Percentiles rank a stretch among this genome's conserved stretches.
These are phyloP conservation scores for Heliconius charithonia DNA, from an alignment of 2,888 invertebrate genomes.

Conservation along the genomic window DNA sequence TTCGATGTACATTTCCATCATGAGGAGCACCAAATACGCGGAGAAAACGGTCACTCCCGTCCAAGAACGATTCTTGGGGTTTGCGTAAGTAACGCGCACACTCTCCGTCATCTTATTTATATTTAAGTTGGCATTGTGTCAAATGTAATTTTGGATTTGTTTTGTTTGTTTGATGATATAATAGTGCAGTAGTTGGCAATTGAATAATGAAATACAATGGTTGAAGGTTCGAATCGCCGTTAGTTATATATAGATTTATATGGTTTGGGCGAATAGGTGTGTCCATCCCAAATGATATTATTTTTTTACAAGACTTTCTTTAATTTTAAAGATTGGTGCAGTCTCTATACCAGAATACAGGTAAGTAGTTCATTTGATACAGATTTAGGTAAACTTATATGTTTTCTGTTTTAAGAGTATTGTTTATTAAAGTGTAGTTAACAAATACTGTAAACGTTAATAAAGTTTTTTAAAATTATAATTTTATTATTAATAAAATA, in stretches of 20 bases:
- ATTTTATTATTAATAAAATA: too few relatives aligned
- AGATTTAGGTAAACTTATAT: too few relatives aligned
- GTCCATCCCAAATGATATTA: too few relatives aligned
- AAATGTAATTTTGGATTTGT: slow-evolving; percentile 20
- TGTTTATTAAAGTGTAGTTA: too few relatives aligned
- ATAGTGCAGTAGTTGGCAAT: background rate
- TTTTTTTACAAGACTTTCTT: too few relatives aligned
- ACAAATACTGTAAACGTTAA: too few relatives aligned
- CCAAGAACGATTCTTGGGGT: slow-evolving; percentile 65
- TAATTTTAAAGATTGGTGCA: too few relatives aligned
- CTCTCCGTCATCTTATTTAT: slow-evolving; percentile 58
- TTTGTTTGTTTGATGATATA: background rate
- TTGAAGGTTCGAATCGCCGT: background rate
- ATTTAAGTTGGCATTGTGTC: slow-evolving; percentile 30
- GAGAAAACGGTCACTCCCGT: slow-evolving; percentile 74
- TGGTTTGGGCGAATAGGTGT: background rate
- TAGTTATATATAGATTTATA: background rate
- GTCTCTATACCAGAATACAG: too few relatives aligned
- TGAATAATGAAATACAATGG: background rate
- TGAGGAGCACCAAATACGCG: slow-evolving; percentile 66
- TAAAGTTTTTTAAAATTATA: too few relatives aligned
- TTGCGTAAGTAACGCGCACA: slow-evolving; percentile 61
- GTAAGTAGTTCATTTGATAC: too few relatives aligned
- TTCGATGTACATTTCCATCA: slow-evolving; percentile 72
- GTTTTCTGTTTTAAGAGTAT: too few relatives aligned